Evolutionary conservation across 2,113 vertebrate species (phyloP).

Genomic region (Pachycephala philippinensis): DNA sequence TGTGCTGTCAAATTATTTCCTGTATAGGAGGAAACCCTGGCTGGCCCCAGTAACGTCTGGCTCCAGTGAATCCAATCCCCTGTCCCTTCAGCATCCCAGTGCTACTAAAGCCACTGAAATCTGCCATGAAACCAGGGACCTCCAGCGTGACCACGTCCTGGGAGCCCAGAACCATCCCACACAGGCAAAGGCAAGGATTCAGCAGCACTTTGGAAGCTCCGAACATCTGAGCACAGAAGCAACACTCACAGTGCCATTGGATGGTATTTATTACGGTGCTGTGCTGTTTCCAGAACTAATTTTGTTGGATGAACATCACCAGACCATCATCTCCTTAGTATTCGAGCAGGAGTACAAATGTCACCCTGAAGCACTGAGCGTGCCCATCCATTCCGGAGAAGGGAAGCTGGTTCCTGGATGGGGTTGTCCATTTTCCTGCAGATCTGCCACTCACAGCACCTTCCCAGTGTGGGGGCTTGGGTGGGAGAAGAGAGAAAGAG

Average conservation of each 20-base stretch:
- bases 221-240: too few species aligned
- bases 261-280: accelerated
- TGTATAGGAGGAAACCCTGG: background rate
- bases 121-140: background rate
- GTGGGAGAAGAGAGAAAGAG: background rate
- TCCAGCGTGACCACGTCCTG: accelerated
- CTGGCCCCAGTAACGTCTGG: background rate
- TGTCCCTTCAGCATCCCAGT: background rate
- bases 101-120: background rate
- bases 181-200: accelerated
- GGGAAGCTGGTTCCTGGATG: background rate
- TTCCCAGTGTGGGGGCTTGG: accelerated
- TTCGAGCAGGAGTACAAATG: background rate
- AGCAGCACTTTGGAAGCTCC: accelerated
- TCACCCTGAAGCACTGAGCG: accelerated
- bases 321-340: background rate
- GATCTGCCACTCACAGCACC: accelerated
- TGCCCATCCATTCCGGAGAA: background rate
- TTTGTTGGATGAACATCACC: background rate
- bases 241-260: accelerated
- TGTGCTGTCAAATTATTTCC: background rate
- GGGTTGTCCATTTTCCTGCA: accelerated
- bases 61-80: background rate
- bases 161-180: background rate
- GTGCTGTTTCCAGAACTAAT: accelerated